Conservation (phyloP, 1,140 invertebrate species). For the Elymnias hypermnestra region DNA sequence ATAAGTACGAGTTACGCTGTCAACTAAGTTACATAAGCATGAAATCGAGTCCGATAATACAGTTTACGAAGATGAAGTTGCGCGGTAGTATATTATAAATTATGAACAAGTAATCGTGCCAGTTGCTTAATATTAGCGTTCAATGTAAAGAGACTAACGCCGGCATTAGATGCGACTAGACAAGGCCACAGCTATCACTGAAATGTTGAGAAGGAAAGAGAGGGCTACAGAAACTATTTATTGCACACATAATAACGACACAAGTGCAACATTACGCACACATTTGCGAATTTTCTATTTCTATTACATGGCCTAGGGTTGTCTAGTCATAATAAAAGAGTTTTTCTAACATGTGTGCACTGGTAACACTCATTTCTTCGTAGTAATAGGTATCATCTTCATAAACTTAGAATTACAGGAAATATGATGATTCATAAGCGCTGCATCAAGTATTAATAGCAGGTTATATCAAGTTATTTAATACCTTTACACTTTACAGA, state of each 20-base stretch:
- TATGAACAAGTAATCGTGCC: constrained; percentile 10
- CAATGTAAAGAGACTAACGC: constrained; percentile 62
- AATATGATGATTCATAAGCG: no score
- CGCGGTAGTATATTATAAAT: no score
- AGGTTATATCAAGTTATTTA: no score
- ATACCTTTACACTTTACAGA: no score
- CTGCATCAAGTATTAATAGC: no score
- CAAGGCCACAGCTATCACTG: constrained; percentile 74
- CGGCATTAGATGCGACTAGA: constrained; percentile 74
- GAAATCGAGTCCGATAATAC: no score
- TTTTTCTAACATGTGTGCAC: constrained; percentile 10
- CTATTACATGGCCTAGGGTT: constrained; percentile 62
- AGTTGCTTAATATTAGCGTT: constrained; percentile 14
- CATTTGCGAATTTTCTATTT: constrained; percentile 66
- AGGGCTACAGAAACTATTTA: constrained; percentile 69
- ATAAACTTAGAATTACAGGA: no score
- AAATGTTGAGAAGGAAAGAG: constrained; percentile 73
- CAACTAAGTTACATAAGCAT: no score
- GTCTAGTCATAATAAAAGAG: constrained; percentile 45
- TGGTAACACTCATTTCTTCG: no score
- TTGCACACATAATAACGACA: constrained; percentile 67
- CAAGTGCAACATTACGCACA: constrained; percentile 61
- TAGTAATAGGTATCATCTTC: no score
- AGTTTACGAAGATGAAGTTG: no score
- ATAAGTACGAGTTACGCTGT: no score